Evolutionary conservation across 2,797 vertebrate species (phyloP).

Genomic region (Spinus pinus): DNA sequence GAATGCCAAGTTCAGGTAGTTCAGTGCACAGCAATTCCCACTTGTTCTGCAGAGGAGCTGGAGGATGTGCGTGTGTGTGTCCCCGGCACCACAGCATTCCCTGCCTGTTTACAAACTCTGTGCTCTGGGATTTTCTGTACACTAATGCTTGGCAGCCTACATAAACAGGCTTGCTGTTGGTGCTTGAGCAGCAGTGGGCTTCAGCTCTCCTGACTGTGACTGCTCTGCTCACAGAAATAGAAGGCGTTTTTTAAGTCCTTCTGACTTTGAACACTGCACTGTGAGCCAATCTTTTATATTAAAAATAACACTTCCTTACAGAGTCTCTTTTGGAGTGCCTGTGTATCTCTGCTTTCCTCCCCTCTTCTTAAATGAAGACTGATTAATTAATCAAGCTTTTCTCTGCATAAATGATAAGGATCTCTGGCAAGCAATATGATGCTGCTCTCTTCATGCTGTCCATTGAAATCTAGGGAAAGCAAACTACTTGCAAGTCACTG

Average conservation of each 20-base stretch:
- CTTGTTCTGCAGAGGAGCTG: background rate
- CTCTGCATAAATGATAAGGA: background rate
- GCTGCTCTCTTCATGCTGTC: background rate
- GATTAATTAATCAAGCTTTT: slow-evolving; percentile 19
- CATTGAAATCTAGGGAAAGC: background rate
- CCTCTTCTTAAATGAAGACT: background rate
- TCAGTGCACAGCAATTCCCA: rapidly evolving
- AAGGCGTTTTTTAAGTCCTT: background rate
- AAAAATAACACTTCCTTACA: slow-evolving; percentile 8
- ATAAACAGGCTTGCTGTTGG: background rate
- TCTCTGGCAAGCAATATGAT: background rate
- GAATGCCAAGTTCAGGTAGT: background rate
- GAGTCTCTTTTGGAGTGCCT: background rate
- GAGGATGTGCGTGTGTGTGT: background rate
- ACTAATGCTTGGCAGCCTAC: background rate
- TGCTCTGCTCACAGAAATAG: slow-evolving; percentile 3
- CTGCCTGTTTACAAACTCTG: background rate
- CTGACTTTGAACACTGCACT: background rate
- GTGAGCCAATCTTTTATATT: background rate
- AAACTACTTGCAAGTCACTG: background rate
- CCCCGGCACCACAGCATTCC: background rate
- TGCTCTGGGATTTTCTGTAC: rapidly evolving
- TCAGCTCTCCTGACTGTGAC: background rate
- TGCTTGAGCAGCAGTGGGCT: background rate
- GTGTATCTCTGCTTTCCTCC: background rate